A percentile compares a stretch with the other conserved stretches of the same genome.
Evolutionary conservation across 37 sponge, comb jelly and placozoan genomes (phyloP).

Genomic region (Cliona cf. orientalis): DNA sequence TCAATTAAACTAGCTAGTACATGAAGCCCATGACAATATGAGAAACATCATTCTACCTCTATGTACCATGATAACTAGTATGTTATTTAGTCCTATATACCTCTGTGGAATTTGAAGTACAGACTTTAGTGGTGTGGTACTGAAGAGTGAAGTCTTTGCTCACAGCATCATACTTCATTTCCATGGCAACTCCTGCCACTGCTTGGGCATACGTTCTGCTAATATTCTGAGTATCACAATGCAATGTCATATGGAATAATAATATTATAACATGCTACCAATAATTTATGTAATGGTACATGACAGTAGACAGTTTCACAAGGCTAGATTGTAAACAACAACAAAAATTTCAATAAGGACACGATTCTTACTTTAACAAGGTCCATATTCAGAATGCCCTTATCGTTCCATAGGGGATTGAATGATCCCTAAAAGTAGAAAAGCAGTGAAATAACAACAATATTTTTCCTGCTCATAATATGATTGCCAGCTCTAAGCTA

Average conservation of each 20-base stretch:
- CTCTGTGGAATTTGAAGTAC: slow-evolving; percentile 58
- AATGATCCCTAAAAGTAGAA: too few relatives aligned
- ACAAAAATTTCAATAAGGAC: neutral
- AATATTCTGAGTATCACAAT: slow-evolving; percentile 31
- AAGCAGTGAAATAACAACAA: too few relatives aligned
- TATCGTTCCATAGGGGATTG: slow-evolving; percentile 62
- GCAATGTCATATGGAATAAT: neutral
- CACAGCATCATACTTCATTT: slow-evolving; percentile 55
- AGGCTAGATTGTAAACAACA: neutral
- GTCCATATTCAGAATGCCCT: slow-evolving; percentile 59
- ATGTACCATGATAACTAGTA: too few relatives aligned
- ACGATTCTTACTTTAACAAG: slow-evolving; percentile 34
- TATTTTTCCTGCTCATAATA: too few relatives aligned
- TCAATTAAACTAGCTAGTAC: too few relatives aligned
- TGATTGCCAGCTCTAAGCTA: too few relatives aligned
- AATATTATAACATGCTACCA: neutral
- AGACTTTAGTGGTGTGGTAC: slow-evolving; percentile 23
- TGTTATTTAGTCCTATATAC: slow-evolving; percentile 39
- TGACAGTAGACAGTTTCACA: neutral
- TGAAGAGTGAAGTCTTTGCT: slow-evolving; percentile 62
- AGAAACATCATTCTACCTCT: too few relatives aligned
- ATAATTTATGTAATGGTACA: neutral
- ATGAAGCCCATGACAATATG: too few relatives aligned
- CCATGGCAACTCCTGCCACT: slow-evolving; percentile 67
- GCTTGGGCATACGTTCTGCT: slow-evolving; percentile 85